Evolutionary conservation across 2,888 invertebrate genomes (phyloP), one percentile per base, ranked within the genome.

Genomic region (Leucania comma): DNA sequence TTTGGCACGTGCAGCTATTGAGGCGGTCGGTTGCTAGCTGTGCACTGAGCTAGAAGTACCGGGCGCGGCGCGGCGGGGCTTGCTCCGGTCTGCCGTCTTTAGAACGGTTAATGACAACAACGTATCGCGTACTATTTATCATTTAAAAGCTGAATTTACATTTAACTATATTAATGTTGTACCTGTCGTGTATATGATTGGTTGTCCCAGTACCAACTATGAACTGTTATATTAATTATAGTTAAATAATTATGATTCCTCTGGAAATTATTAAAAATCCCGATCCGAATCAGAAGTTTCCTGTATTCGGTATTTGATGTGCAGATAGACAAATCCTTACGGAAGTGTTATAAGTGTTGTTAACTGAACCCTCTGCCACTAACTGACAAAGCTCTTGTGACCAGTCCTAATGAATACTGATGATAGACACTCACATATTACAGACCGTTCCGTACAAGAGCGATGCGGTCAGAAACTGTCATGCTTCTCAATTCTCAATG

Each of bases 71-170:
- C 46, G n/a, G 22, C n/a, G 22, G 35, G 38, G 50, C 26, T 14
- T 24, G 35, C 4, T 26, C 22, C 22, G 53, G 22, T n/a, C 48
- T n/a, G n/a, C 17, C 10, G 12, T 9, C 32, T 20, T 9, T n/a
- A 14, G 46, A 68, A 38, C 68, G 29, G 22, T 68, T 48, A 38
- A 68, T 29, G 48, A 57, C 68, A 56, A 22, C 14, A 20, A 68
- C 56, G 10, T 48, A 57, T n/a, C 68, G 54, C 38, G n/a, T 57
- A 48, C 48, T 29, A 68, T 38, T 68, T 57, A 50, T 57, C 48
- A 68, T 68, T 56, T 50, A 69, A 56, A 57, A 69, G 56, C 35
- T 50, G 20, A 56, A 48, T 68, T 68, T 57, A 54, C 67, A 68
- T 68, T 68, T 17, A 65, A 17, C 14, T 48, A n/a, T 22, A 38